These are phyloP conservation scores for Tangara arthus DNA, from an alignment of 2,797 vertebrate species.

Conservation along the genomic window DNA sequence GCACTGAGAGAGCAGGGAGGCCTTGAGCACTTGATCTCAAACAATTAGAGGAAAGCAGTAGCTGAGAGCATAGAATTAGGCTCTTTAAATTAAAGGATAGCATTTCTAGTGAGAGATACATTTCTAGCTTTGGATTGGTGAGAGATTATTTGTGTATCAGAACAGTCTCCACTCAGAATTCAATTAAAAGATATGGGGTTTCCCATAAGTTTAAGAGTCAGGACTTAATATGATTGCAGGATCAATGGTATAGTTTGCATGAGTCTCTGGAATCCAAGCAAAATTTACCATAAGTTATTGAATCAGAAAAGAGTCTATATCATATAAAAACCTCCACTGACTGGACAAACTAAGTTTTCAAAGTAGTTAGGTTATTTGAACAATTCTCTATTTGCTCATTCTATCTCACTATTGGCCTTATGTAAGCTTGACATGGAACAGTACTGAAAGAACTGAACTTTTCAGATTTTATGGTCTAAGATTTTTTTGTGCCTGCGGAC, in stretches of 20 bases:
- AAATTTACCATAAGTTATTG: background rate
- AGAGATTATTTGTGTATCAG: background rate
- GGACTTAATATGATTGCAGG: background rate
- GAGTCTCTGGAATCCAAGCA: background rate
- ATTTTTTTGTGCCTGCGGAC: background rate
- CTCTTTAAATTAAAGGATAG: background rate
- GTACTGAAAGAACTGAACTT: background rate
- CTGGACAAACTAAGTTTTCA: background rate
- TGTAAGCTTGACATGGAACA: background rate
- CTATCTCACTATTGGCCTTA: background rate
- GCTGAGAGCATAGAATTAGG: background rate
- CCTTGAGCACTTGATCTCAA: background rate
- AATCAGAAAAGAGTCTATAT: background rate
- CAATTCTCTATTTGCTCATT: background rate
- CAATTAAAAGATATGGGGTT: background rate
- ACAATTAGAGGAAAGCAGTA: background rate
- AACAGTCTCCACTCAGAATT: background rate
- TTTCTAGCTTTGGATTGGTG: background rate
- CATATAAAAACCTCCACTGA: background rate
- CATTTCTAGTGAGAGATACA: background rate
- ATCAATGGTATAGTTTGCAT: background rate
- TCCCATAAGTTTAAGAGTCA: background rate
- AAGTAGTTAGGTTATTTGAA: background rate
- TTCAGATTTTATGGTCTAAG: background rate
- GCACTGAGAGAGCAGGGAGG: background rate